Conservation (phyloP, 2,888 invertebrate species). For the Drosophila fulvimacula region DNA sequence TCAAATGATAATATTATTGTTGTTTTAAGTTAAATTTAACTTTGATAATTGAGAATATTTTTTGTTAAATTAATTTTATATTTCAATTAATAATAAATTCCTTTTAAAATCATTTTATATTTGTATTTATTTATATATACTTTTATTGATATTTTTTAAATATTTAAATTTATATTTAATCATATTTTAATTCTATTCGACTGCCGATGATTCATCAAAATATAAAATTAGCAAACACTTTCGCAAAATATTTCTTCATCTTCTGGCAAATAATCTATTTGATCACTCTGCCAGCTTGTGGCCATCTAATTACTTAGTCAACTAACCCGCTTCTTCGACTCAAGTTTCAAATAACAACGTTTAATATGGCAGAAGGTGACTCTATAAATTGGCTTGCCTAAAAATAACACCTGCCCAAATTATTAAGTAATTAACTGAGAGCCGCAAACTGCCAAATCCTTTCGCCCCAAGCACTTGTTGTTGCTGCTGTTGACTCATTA, state of each 20-base stretch:
- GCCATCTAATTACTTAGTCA: slow-evolving; percentile 15
- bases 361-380: slow-evolving; percentile 46
- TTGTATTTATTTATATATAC: no score
- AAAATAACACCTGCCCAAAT: slow-evolving; percentile 78
- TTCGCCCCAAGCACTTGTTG: slow-evolving; percentile 29
- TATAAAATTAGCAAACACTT: neutral
- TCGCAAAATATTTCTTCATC: neutral
- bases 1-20: no score
- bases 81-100: no score
- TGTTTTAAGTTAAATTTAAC: no score
- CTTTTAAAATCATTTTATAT: no score
- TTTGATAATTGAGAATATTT: no score
- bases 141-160: no score
- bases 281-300: neutral
- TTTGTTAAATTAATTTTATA: no score
- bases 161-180: neutral
- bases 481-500: slow-evolving; percentile 65
- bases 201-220: no score
- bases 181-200: neutral
- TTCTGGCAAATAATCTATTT: neutral
- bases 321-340: neutral
- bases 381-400: slow-evolving; percentile 51
- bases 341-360: slow-evolving; percentile 14
- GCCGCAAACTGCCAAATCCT: slow-evolving; percentile 59
- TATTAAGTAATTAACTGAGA: slow-evolving; percentile 78